Conservation (phyloP, 2,888 invertebrate genomes). For the Orthosia gracilis region DNA sequence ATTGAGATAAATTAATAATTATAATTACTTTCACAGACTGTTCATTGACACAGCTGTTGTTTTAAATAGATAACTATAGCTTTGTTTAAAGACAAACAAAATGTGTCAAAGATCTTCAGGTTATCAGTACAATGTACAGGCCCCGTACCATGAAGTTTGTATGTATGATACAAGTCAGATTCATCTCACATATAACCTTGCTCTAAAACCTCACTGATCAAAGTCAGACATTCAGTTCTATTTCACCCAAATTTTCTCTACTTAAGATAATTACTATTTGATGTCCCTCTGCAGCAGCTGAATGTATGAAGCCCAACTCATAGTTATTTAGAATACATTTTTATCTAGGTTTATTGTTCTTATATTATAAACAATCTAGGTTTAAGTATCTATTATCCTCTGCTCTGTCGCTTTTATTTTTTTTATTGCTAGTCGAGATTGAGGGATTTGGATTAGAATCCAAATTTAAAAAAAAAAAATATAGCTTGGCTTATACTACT, state of each 20-base stretch:
- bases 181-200: too few relatives aligned
- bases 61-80: slow-evolving; percentile 21
- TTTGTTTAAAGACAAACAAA: slow-evolving; percentile 25
- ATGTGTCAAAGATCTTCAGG: neutral
- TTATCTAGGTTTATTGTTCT: slow-evolving; percentile 18
- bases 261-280: neutral
- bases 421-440: too few relatives aligned
- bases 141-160: too few relatives aligned
- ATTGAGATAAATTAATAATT: slow-evolving; percentile 42
- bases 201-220: neutral
- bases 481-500: too few relatives aligned
- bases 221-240: neutral
- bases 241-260: neutral
- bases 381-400: neutral
- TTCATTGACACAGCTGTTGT: slow-evolving; percentile 46
- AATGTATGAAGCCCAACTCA: neutral
- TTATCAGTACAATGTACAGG: neutral
- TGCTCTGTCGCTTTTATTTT: too few relatives aligned
- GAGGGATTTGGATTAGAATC: too few relatives aligned
- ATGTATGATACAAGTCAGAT: too few relatives aligned
- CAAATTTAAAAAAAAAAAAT: too few relatives aligned
- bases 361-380: neutral
- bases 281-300: neutral
- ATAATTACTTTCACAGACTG: slow-evolving; percentile 49
- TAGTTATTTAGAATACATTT: neutral